Evolutionary conservation across 2,888 invertebrate species (phyloP).

Genomic region (Notodromas monacha): DNA sequence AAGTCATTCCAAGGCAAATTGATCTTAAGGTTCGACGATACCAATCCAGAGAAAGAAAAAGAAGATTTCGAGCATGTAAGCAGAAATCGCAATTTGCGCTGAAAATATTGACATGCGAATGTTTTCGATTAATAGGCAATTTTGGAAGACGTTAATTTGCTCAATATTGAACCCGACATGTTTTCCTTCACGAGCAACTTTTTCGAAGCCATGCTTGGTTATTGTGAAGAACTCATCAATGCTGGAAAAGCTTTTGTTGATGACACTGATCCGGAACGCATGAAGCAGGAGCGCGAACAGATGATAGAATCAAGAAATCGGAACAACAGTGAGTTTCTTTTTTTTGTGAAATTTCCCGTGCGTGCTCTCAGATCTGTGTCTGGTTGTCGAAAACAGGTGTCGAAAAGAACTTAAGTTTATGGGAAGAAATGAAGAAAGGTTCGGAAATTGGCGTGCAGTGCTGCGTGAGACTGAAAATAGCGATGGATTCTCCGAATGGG

Average conservation of each 20-base stretch:
- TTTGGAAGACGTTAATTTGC: constrained; percentile 56
- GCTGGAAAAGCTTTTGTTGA: constrained; percentile 83
- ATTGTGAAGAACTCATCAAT: constrained; percentile 54
- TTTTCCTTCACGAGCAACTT: constrained; percentile 89
- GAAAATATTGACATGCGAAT: constrained; percentile 5
- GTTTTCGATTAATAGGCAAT: constrained; percentile 33
- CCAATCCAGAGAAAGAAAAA: constrained; percentile 94
- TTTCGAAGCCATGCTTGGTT: constrained; percentile 60
- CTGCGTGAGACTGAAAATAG: constrained; percentile 84
- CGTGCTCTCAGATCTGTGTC: constrained; percentile 1
- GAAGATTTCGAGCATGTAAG: constrained; percentile 72
- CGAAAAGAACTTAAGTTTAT: constrained; percentile 48
- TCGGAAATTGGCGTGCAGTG: constrained; percentile 43
- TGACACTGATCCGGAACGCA: constrained; percentile 66
- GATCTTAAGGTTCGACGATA: constrained; percentile 96
- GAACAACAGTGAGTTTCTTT: constrained; percentile 31
- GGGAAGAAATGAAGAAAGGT: constrained; percentile 81
- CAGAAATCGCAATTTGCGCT: constrained; percentile 1
- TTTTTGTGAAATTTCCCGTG: background rate
- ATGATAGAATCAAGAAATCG: constrained; percentile 49
- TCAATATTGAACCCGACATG: constrained; percentile 63
- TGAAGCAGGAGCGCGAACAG: constrained; percentile 81
- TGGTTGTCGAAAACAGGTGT: constrained; percentile 27
- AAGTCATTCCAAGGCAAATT: constrained; percentile 63
- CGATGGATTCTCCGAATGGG: constrained; percentile 81